A percentile compares a stretch with the other conserved stretches of the same genome.
Conservation (phyloP, 2,888 invertebrate species). For the Tubiluchus corallicola region DNA sequence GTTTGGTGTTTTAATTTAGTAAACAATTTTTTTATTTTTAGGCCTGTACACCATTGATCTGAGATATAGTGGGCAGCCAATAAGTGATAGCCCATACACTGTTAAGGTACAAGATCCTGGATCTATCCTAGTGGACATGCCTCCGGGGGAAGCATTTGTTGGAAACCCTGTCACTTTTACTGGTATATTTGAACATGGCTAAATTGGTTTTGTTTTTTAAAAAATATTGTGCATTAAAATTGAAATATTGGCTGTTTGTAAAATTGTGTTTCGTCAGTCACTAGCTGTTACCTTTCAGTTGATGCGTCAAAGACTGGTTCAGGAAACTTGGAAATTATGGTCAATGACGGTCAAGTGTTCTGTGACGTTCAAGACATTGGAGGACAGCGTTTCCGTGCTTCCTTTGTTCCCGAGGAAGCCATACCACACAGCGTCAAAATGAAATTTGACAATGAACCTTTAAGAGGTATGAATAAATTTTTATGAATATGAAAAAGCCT, state of each 20-base stretch:
- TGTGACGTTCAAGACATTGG: constrained; percentile 91
- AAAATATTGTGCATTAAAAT: too few relatives aligned
- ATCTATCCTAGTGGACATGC: not conserved
- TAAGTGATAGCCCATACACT: not conserved
- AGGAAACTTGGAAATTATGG: constrained; percentile 95
- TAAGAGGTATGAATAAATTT: constrained; percentile 34
- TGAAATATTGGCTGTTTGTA: too few relatives aligned
- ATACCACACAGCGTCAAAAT: constrained; percentile 83
- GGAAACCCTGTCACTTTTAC: not conserved
- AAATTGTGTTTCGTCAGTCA: too few relatives aligned
- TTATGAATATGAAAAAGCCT: too few relatives aligned
- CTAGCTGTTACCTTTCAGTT: constrained; percentile 47
- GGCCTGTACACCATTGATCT: not conserved
- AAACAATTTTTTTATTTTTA: too few relatives aligned
- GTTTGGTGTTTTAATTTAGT: too few relatives aligned
- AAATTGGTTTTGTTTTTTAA: too few relatives aligned
- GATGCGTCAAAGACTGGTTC: constrained; percentile 97
- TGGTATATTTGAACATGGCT: too few relatives aligned
- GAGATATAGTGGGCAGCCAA: not conserved
- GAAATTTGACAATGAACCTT: constrained; percentile 84
- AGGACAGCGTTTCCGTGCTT: constrained; percentile 78
- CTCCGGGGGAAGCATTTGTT: not conserved
- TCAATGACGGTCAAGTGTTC: constrained; percentile 95
- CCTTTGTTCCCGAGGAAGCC: constrained; percentile 76
- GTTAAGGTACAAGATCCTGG: not conserved